These are phyloP conservation scores for Gryllus bimaculatus DNA, from an alignment of 1,140 invertebrate genomes.

Conservation along the genomic window DNA sequence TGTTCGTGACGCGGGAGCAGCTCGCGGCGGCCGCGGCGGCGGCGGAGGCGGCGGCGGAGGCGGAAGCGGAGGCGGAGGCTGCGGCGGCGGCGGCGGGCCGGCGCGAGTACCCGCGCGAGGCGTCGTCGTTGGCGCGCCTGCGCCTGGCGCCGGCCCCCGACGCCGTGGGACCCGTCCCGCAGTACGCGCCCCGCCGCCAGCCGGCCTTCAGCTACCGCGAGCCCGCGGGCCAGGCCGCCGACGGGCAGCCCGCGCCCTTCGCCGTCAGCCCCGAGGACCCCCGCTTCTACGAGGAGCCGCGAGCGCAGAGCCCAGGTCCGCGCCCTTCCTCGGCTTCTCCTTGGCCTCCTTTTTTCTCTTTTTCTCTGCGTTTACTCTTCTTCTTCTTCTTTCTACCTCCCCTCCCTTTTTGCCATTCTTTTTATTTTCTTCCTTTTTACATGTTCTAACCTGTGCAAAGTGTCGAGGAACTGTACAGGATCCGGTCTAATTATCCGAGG, in stretches of 20 bases:
- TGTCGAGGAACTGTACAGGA: too few species aligned
- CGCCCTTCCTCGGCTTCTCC: background rate
- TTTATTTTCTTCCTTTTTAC: background rate
- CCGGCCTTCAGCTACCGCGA: constrained; percentile 4
- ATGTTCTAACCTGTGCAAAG: background rate
- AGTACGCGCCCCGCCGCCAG: background rate
- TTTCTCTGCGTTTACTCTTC: background rate
- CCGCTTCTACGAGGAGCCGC: constrained; percentile 8
- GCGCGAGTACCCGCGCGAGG: background rate
- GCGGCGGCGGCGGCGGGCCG: too few species aligned
- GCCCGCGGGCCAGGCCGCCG: background rate
- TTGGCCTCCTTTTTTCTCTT: background rate
- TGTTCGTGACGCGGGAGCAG: background rate
- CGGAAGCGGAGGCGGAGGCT: too few species aligned
- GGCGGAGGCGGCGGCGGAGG: too few species aligned
- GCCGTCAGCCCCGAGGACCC: constrained; percentile 10
- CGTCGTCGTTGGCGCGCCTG: background rate
- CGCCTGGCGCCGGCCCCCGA: background rate
- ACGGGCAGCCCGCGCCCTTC: background rate
- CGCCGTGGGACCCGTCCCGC: too few species aligned
- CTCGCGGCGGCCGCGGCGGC: background rate
- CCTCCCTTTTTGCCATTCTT: background rate
- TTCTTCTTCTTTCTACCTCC: background rate
- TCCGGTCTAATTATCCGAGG: too few species aligned
- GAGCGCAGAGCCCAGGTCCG: background rate